These are phyloP conservation scores for Nemapogon koenigi DNA, from an alignment of 2,888 invertebrate genomes.

Conservation along the genomic window DNA sequence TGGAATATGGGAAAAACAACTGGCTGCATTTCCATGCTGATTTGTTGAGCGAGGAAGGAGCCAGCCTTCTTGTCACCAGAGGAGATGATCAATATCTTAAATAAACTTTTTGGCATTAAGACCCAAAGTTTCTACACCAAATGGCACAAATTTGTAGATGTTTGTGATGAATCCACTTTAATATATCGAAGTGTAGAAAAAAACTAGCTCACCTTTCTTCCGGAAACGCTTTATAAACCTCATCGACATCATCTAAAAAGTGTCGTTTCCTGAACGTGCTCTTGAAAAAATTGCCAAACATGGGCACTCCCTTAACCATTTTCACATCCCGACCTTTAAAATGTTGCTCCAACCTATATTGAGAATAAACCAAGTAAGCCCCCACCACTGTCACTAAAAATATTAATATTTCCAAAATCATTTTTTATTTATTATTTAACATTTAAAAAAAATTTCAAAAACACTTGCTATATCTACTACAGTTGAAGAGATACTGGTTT, in stretches of 20 bases:
- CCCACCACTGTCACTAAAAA: conserved; percentile 27
- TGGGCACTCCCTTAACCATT: conserved; percentile 30
- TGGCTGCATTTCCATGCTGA: too few relatives aligned
- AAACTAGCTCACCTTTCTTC: conserved; percentile 7
- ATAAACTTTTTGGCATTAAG: too few relatives aligned
- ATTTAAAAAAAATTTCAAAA: background rate
- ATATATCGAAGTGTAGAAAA: background rate
- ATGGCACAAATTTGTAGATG: background rate
- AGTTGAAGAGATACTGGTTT: background rate
- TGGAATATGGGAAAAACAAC: too few relatives aligned
- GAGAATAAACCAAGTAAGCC: conserved; percentile 26
- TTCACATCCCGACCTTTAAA: conserved; percentile 32
- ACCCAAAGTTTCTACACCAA: background rate
- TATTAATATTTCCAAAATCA: conserved; percentile 37
- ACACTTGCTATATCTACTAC: background rate
- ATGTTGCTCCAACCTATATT: conserved; percentile 26
- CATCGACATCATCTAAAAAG: conserved; percentile 29
- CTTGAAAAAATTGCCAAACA: conserved; percentile 35
- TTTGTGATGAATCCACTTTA: background rate
- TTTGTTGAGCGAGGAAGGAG: too few relatives aligned
- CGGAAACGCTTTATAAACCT: conserved; percentile 8
- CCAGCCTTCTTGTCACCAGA: too few relatives aligned
- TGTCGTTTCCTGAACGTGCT: conserved; percentile 28
- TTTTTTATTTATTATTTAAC: conserved; percentile 18
- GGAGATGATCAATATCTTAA: too few relatives aligned